Evolutionary conservation across 2,888 invertebrate genomes (phyloP).

Genomic region (Uloborus plumipes): DNA sequence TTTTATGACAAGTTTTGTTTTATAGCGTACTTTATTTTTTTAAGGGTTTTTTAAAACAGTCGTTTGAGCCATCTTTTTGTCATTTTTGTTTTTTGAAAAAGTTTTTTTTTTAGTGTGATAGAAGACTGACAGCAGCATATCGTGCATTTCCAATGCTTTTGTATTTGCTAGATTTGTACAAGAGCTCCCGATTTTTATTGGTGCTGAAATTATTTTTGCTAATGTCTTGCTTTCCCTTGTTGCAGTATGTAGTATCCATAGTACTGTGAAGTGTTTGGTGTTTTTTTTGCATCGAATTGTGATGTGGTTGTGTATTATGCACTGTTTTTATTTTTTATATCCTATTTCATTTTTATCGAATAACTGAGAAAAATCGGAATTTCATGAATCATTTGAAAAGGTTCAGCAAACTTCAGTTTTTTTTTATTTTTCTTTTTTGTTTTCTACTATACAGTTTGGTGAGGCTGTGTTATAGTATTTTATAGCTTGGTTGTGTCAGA

Average conservation of each 20-base stretch:
- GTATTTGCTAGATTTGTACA: conserved; percentile 51
- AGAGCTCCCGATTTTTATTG: conserved; percentile 44
- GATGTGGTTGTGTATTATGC: conserved; percentile 60
- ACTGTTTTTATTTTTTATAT: conserved; percentile 49
- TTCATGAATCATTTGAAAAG: conserved; percentile 25
- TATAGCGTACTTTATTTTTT: conserved; percentile 36
- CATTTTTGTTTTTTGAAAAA: conserved; percentile 14
- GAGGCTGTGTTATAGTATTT: too few relatives aligned
- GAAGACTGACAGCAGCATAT: conserved; percentile 28
- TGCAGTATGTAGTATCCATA: conserved; percentile 58
- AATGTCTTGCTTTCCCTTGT: conserved; percentile 57
- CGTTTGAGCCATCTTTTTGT: conserved; percentile 39
- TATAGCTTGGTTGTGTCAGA: too few relatives aligned
- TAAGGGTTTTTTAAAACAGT: conserved; percentile 26
- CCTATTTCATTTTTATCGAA: conserved; percentile 31
- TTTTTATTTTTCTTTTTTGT: not conserved
- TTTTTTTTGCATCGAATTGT: conserved; percentile 57
- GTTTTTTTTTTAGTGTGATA: conserved; percentile 18
- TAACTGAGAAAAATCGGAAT: conserved; percentile 10
- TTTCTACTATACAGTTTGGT: too few relatives aligned
- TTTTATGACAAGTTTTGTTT: conserved; percentile 31
- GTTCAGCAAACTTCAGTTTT: conserved; percentile 62
- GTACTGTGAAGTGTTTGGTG: conserved; percentile 61
- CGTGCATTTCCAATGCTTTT: conserved; percentile 57
- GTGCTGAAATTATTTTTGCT: conserved; percentile 61